Percentiles rank a stretch among this genome's conserved stretches.
Conservation (phyloP, 1,140 invertebrate genomes). For the Trichogramma pretiosum region DNA sequence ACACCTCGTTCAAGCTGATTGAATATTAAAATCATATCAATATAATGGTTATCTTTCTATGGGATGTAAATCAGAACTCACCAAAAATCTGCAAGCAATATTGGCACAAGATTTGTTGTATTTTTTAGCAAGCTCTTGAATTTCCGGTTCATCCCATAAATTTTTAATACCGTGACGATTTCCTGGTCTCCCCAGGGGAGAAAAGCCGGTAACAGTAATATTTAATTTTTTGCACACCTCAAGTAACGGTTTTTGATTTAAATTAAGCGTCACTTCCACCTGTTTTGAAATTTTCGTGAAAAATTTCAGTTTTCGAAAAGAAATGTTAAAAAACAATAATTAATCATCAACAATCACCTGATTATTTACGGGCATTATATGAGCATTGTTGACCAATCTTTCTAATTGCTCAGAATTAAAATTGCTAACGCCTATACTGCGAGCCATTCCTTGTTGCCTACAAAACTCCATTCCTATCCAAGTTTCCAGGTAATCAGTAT, state of each 20-base stretch:
- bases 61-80: slow-evolving; percentile 31
- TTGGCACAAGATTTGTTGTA: slow-evolving; percentile 62
- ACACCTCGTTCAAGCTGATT: slow-evolving; percentile 28
- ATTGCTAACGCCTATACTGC: slow-evolving; percentile 82
- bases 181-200: slow-evolving; percentile 58
- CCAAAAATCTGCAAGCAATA: slow-evolving; percentile 59
- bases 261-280: slow-evolving; percentile 68
- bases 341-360: slow-evolving; percentile 40
- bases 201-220: slow-evolving; percentile 71
- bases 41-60: background rate
- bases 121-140: slow-evolving; percentile 51
- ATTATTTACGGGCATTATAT: slow-evolving; percentile 67
- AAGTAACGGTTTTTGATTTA: slow-evolving; percentile 68
- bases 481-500: slow-evolving; percentile 78
- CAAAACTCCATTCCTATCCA: slow-evolving; percentile 83
- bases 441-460: slow-evolving; percentile 60
- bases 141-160: slow-evolving; percentile 44
- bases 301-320: background rate
- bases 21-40: background rate
- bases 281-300: slow-evolving; percentile 5
- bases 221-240: slow-evolving; percentile 59
- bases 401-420: slow-evolving; percentile 80
- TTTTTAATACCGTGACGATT: slow-evolving; percentile 18
- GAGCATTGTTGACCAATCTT: slow-evolving; percentile 58
- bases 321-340: background rate